Conservation (phyloP, 2,113 vertebrate genomes). For the Coptodon bakossiorum region DNA sequence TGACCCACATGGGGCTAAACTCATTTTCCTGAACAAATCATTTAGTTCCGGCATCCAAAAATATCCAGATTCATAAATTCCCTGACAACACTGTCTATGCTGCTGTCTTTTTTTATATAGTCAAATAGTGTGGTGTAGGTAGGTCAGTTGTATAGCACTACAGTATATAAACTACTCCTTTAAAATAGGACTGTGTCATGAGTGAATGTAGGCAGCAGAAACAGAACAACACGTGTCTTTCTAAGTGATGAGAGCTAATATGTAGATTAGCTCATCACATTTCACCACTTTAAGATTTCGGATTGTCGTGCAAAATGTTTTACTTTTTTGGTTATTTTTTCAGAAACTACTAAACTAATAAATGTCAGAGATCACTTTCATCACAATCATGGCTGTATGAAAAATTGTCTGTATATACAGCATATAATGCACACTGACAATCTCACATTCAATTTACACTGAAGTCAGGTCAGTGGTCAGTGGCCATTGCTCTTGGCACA, state of each 20-base stretch:
- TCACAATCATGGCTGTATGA: neutral
- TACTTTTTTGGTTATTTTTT: neutral
- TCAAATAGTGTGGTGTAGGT: neutral
- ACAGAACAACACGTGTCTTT: neutral
- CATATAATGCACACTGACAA: neutral
- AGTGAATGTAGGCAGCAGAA: neutral
- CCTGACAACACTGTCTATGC: neutral
- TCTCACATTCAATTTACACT: neutral
- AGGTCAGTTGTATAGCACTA: neutral
- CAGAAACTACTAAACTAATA: neutral
- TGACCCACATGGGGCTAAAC: conserved; percentile 4
- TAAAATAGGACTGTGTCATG: neutral
- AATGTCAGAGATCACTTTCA: neutral
- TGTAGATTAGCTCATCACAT: neutral
- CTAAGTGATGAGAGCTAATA: neutral
- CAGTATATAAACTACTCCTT: neutral
- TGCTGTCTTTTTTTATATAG: neutral
- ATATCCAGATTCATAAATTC: neutral
- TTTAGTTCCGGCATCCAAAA: neutral
- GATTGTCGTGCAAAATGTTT: neutral
- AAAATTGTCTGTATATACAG: neutral
- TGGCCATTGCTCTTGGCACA: neutral
- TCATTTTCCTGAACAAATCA: neutral
- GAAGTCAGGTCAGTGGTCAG: neutral
- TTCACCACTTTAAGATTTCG: neutral